Base-by-base conservation (phyloP, 2,888 invertebrate genomes). In the Eupelmus urozonus region DNA sequence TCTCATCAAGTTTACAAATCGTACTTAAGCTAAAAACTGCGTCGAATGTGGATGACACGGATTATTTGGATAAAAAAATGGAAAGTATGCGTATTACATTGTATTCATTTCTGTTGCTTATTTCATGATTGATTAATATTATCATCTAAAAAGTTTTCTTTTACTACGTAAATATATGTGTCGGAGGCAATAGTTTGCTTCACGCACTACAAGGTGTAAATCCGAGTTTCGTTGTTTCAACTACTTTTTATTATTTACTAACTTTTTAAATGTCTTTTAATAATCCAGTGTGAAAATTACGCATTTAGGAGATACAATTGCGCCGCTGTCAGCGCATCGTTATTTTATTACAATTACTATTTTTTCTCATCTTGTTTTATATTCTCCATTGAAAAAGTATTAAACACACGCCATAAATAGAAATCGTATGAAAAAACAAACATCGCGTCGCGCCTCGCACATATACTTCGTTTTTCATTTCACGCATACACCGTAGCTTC, bases 361-460 rank as follows among this genome's bases (percentile, higher is more conserved):
- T 70, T 34, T 59, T 34, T 63, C 40, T 59, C 9, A 11, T 74
- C n/a, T 25, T 53, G 59, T 69, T 76, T 25, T 66, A n/a, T 42
- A 63, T 70, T 71, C 74, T 66, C 59, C 40, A 18, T 82, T 86
- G 85, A 85, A 87, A 87, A 87, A 87, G 85, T 87, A 87, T 86
- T 83, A 87, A 88, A 88, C 84, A 84, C 84, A 84, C 84, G 76
- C 82, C 82, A 71, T 83, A 75, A 60, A 72, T 83, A 83, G 82
- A 85, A 85, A 72, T 76, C 23, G 76, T 79, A 79, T 79, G 72
- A 79, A 79, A 80, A 81, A 81, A 70, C 73, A 79, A 79, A 75
- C 71, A 11, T 69, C 70, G 65, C 74, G 11, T 74, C 59, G 63
- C 40, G 34, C 13, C 49, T 80, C 74, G 40, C 73, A 76, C 67